Percentiles rank a stretch among this genome's conserved stretches.
These are phyloP conservation scores for Zaprionus vittiger DNA, from an alignment of 1,140 invertebrate genomes.

Conservation along the genomic window DNA sequence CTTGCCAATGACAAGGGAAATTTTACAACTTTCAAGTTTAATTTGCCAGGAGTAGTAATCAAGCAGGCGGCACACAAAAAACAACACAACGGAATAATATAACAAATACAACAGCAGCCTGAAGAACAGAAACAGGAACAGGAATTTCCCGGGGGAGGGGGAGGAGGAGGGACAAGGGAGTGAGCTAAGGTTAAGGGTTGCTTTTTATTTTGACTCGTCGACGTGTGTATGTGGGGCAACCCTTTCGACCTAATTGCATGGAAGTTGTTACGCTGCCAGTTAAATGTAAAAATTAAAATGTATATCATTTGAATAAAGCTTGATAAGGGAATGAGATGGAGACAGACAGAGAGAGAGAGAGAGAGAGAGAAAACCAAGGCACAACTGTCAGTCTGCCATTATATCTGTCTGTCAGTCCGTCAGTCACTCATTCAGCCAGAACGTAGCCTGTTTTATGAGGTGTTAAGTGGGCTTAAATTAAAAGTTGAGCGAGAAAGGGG, in stretches of 20 bases:
- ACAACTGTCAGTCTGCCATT: conserved; percentile 27
- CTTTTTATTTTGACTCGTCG: conserved; percentile 22
- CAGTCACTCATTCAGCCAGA: conserved; percentile 54
- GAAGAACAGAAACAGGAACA: conserved; percentile 2
- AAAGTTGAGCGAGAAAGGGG: conserved; percentile 50
- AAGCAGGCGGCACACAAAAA: conserved; percentile 37
- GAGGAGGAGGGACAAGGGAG: neutral
- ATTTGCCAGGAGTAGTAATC: conserved; percentile 81
- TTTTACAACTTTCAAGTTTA: conserved; percentile 83
- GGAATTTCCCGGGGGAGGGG: neutral
- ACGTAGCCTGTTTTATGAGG: conserved; percentile 76
- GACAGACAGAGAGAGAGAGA: neutral
- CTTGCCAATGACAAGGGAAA: conserved; percentile 82
- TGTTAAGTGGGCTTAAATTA: conserved; percentile 83
- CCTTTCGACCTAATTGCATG: conserved; percentile 81
- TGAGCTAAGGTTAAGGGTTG: conserved; percentile 50
- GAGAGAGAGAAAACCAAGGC: neutral
- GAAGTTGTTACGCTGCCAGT: conserved; percentile 67
- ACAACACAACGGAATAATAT: conserved; percentile 28
- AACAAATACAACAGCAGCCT: conserved; percentile 31
- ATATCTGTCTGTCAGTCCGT: conserved; percentile 37
- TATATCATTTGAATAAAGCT: conserved; percentile 77
- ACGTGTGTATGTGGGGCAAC: conserved; percentile 39
- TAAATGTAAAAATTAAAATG: conserved; percentile 82
- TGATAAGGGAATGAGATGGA: neutral